Conservation (phyloP, 2,113 vertebrate genomes). For the Pseudolaguvia tuberculata region DNA sequence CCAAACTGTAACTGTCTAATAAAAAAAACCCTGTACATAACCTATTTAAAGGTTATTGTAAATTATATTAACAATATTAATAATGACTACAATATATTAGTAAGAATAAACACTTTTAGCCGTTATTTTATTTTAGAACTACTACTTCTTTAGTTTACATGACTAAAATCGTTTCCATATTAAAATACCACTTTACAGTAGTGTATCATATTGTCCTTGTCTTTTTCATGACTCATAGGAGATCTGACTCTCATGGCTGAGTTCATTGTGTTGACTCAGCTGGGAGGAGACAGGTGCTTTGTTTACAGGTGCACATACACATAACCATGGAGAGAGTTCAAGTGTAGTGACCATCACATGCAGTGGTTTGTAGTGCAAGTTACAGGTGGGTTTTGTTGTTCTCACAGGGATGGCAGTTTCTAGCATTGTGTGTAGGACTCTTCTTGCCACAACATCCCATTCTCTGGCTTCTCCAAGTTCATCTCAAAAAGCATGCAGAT, state of each 20-base stretch:
- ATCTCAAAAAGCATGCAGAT: constrained; percentile 86
- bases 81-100: neutral
- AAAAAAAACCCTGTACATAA: no score
- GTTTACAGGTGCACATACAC: neutral
- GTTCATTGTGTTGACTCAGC: constrained; percentile 13
- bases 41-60: no score
- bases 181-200: neutral
- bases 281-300: constrained; percentile 9
- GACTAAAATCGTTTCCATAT: neutral
- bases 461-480: constrained; percentile 89
- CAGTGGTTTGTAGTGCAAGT: neutral
- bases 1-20: no score
- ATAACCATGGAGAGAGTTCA: neutral
- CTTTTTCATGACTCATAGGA: constrained; percentile 12
- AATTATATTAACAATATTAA: no score
- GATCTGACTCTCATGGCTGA: neutral
- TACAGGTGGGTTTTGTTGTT: constrained; percentile 3
- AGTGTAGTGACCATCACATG: constrained; percentile 42
- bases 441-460: constrained; percentile 93
- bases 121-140: neutral
- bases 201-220: neutral
- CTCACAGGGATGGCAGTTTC: constrained; percentile 89
- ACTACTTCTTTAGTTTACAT: neutral
- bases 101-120: neutral
- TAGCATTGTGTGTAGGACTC: constrained; percentile 88